Base-by-base conservation (phyloP, 2,888 invertebrate genomes). In the Iselma pallidipennis region DNA sequence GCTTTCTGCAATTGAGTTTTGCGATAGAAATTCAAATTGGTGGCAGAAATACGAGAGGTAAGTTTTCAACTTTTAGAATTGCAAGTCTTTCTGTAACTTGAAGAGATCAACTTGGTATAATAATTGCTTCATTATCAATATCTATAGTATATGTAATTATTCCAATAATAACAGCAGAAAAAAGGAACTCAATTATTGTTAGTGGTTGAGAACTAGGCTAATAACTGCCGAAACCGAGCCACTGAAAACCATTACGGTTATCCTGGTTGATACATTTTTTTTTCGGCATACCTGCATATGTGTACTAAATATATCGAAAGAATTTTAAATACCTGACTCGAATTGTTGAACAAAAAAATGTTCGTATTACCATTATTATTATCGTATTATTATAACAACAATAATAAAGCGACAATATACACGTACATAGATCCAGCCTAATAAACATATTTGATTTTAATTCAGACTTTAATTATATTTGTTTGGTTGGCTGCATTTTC, bases 1-100 rank as follows among this genome's bases (percentile, higher is more conserved):
- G 56, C 75, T 48, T 61, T 3, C 21, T 75, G 59, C 73, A 73
- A 61, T 61, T 61, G 59, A 66, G 70, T 59, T 57, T 68, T 33
- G 68, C 70, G 45, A 63, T 72, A 65, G 72, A 71, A 60, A 68
- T 68, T 54, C 65, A 61, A 14, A 65, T 67, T 52, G 66, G 64
- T 51, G 66, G 65, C 37, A 66, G 61, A 29, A 66, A 62, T 52
- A 66, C 57, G 48, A 69, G 72, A 76, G 76, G 76, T 76, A 68
- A 71, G 71, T 62, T 48, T 14, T 37, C 37, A 31, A 54, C 51
- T 62, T 53, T 25, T n/a, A n/a, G n/a, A n/a, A n/a, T n/a, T n/a
- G n/a, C n/a, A n/a, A n/a, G n/a, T n/a, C n/a, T n/a, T n/a, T n/a
- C n/a, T n/a, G n/a, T n/a, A n/a, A n/a, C n/a, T n/a, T n/a, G n/a